Base-by-base conservation (phyloP, 2,797 vertebrate species). In the Discoglossus pictus region DNA sequence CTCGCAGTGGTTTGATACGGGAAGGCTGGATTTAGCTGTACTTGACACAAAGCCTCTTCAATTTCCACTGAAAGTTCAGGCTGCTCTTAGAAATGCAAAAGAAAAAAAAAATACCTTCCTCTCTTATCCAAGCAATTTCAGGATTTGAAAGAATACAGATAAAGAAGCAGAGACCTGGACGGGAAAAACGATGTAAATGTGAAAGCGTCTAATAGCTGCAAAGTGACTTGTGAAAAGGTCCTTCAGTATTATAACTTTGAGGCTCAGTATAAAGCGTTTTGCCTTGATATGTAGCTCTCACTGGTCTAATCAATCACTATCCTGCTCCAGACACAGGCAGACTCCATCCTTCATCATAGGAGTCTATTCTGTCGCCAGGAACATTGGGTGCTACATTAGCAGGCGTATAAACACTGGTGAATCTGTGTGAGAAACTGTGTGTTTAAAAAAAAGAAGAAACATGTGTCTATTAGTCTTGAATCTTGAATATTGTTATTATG, bases 11-110 rank as follows among this genome's bases (percentile, higher is more conserved):
- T 95, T 92, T 97, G 96, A 98, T 98, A 97, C 91, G 93, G 93
- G 94, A 96, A 93, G 94, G 91, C 91, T 91, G 94, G 94, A 95
- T 98, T 99, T 95, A 96, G 94, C 92, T 90, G 87, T 87, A 94
- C 93, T 98, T 98, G 95, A 99, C 95, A 99, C 95, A 97, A 98
- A 98, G 94, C 96, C 93, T 94, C 94, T 97, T 95, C 96, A 94
- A 97, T 98, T 97, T 95, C 93, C 91, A 87, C 85, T 85, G 85
- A 93, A 96, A 95, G 92, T 97, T 94, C 86, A 87, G 84, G 78
- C 82, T 88, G 83, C 88, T 93, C 87, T 92, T 91, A 90, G 88
- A 90, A 93, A 89, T 84, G 82, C 81, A 82, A 73, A 65, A 48
- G 71, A 75, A 72, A 65, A 78, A 76, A 80, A 78, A 84, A 67